These are phyloP conservation scores for Drosophila funebris DNA, from an alignment of 1,140 invertebrate genomes.

Conservation along the genomic window DNA sequence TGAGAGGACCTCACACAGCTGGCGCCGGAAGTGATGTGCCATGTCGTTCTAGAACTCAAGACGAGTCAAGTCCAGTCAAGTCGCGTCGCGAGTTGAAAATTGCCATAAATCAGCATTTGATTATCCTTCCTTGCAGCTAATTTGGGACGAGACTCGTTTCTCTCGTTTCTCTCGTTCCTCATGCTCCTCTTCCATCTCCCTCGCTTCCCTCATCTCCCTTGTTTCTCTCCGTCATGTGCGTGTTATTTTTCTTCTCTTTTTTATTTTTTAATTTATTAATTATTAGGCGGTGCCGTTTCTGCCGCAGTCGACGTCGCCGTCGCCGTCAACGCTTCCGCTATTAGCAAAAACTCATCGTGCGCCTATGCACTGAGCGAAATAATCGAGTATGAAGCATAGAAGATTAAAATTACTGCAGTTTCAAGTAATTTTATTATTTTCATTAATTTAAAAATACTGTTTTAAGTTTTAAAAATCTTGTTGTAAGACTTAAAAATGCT, in stretches of 20 bases:
- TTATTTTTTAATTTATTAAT: slow-evolving; percentile 73
- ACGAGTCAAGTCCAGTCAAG: not conserved
- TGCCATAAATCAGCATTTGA: slow-evolving; percentile 82
- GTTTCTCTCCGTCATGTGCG: slow-evolving; percentile 50
- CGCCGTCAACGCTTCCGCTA: slow-evolving; percentile 62
- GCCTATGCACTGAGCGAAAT: not conserved
- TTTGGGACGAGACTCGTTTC: slow-evolving; percentile 31
- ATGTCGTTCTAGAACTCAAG: slow-evolving; percentile 3
- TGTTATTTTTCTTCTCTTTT: slow-evolving; percentile 49
- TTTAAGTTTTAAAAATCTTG: no score
- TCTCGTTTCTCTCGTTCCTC: slow-evolving; percentile 7
- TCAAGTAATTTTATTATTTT: no score
- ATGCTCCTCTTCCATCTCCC: no score
- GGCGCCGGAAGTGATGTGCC: slow-evolving; percentile 70
- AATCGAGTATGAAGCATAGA: no score
- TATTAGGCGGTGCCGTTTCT: slow-evolving; percentile 64
- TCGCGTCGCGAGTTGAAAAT: slow-evolving; percentile 44
- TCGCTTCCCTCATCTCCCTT: no score
- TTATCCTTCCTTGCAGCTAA: slow-evolving; percentile 70
- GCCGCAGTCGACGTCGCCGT: not conserved
- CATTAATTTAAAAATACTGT: no score
- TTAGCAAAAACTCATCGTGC: slow-evolving; percentile 60
- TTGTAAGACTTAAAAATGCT: no score
- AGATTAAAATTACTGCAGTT: no score
- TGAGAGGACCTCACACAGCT: slow-evolving; percentile 76